Conservation (phyloP, 2,797 vertebrate species). For the Mormyrops attenuatus region DNA sequence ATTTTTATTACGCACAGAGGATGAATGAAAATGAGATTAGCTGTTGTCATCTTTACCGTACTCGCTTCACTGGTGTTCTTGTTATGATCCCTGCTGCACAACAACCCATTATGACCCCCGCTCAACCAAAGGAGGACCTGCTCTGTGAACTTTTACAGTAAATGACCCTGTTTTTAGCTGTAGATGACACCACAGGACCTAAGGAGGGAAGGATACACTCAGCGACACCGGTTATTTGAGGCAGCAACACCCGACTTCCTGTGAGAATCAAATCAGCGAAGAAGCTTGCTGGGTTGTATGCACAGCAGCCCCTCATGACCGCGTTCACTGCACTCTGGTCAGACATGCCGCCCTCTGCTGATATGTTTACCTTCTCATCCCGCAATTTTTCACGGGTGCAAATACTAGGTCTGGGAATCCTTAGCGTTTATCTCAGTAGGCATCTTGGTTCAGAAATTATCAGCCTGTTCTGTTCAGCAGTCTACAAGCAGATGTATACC, state of each 20-base stretch:
- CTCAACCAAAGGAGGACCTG: background rate
- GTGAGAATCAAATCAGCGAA: slow-evolving; percentile 5
- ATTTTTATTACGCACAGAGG: background rate
- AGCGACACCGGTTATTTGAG: background rate
- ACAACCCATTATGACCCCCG: background rate
- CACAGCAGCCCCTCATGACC: background rate
- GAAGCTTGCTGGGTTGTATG: background rate
- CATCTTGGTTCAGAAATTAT: background rate
- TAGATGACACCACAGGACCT: background rate
- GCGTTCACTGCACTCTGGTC: background rate
- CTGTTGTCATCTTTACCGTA: background rate
- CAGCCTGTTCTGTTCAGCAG: background rate
- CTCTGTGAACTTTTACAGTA: background rate
- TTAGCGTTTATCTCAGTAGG: background rate
- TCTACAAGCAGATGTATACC: background rate
- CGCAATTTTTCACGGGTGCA: background rate
- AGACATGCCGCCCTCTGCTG: background rate
- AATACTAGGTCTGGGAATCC: background rate
- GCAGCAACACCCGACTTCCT: slow-evolving; percentile 11
- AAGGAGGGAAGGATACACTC: background rate
- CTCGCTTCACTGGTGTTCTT: background rate
- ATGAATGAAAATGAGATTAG: background rate
- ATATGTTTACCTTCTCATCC: background rate
- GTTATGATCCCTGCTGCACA: background rate
- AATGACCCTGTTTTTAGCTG: background rate